These are phyloP conservation scores for Anorthoa munda DNA, from an alignment of 2,888 invertebrate species.

Conservation along the genomic window DNA sequence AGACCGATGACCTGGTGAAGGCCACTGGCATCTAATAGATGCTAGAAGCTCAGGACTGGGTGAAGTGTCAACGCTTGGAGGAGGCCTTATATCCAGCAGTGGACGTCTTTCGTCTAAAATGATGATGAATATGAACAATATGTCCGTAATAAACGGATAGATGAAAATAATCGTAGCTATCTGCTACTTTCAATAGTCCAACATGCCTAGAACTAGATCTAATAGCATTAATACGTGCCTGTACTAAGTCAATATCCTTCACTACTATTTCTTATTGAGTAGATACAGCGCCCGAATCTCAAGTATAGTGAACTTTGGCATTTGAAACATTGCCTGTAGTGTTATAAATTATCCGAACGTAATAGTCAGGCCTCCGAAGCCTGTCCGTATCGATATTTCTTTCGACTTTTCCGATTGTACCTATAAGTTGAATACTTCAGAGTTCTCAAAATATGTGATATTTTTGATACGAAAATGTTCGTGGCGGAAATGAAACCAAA, in stretches of 20 bases:
- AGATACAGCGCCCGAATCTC: constrained; percentile 30
- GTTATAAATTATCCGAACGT: constrained; percentile 60
- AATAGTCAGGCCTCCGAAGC: constrained; percentile 31
- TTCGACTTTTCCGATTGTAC: constrained; percentile 14
- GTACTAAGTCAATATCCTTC: constrained; percentile 24
- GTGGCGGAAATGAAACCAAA: constrained; percentile 34
- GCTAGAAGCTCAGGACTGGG: no score
- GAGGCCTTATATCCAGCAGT: no score
- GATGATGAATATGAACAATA: no score
- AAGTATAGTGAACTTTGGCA: constrained; percentile 34
- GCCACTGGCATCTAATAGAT: no score
- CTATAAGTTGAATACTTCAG: background rate
- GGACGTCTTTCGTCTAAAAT: no score
- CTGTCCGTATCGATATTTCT: constrained; percentile 36
- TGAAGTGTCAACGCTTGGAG: no score
- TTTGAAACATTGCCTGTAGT: constrained; percentile 36
- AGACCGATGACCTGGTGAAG: no score
- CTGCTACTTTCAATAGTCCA: no score
- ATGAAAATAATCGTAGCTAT: no score
- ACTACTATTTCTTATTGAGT: constrained; percentile 27
- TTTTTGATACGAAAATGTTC: constrained; percentile 7
- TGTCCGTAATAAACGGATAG: no score
- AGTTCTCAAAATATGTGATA: constrained; percentile 2
- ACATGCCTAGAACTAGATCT: background rate
- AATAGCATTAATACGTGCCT: background rate